These are phyloP conservation scores for Epirrita christyi DNA, from an alignment of 2,888 invertebrate genomes.

Conservation along the genomic window DNA sequence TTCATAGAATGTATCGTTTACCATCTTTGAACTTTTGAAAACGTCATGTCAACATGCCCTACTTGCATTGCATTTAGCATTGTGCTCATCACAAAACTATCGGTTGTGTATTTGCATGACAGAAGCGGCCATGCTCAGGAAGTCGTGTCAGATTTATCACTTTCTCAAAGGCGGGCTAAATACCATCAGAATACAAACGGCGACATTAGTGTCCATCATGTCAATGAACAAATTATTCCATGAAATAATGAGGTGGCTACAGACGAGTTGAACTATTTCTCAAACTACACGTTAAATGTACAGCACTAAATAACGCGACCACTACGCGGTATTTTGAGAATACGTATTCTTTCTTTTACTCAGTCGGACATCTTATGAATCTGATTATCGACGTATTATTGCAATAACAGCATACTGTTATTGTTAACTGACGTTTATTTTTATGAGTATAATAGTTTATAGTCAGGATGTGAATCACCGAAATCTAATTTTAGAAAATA, in stretches of 20 bases:
- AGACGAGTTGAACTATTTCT: constrained; percentile 48
- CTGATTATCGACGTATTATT: constrained; percentile 35
- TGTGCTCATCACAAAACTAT: constrained; percentile 27
- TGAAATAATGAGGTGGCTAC: constrained; percentile 56
- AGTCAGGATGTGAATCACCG: constrained; percentile 2
- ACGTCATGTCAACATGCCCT: constrained; percentile 20
- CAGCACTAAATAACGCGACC: constrained; percentile 44
- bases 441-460: constrained; percentile 22
- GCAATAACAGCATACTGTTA: no score
- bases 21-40: constrained; percentile 19
- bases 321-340: constrained; percentile 41
- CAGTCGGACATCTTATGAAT: constrained; percentile 27
- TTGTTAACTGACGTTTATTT: constrained; percentile 36
- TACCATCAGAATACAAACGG: constrained; percentile 57
- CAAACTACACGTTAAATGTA: constrained; percentile 41
- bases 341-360: constrained; percentile 32
- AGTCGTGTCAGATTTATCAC: constrained; percentile 61
- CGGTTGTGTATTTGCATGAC: constrained; percentile 40
- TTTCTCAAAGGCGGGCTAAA: constrained; percentile 63
- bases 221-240: constrained; percentile 65
- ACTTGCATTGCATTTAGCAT: constrained; percentile 22
- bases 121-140: constrained; percentile 53
- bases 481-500: constrained; percentile 9
- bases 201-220: constrained; percentile 62
- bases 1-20: background rate